Conservation (phyloP, 2,888 invertebrate species). For the Euplexia lucipara region DNA sequence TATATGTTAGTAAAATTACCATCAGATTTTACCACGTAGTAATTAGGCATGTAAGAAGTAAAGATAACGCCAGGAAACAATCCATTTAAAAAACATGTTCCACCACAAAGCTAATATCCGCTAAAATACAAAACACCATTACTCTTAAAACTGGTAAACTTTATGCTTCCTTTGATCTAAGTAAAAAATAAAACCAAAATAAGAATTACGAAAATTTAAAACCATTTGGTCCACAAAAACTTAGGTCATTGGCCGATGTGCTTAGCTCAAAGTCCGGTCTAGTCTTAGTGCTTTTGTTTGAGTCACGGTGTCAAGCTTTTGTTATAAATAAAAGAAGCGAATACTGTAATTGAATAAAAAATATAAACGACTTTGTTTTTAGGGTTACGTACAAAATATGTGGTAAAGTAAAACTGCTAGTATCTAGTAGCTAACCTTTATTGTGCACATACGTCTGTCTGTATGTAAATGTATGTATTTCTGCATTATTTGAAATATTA, state of each 20-base stretch:
- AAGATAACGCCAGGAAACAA: slow-evolving; percentile 33
- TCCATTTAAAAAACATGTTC: slow-evolving; percentile 15
- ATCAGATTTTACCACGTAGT: background rate
- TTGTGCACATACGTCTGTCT: too few relatives aligned
- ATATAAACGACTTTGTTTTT: slow-evolving; percentile 1
- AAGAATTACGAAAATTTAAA: slow-evolving; percentile 24
- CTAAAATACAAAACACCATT: slow-evolving; percentile 25
- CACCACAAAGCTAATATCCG: slow-evolving; percentile 12
- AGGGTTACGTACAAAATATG: too few relatives aligned
- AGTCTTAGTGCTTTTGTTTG: slow-evolving; percentile 18
- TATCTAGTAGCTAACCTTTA: too few relatives aligned
- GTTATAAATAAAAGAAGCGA: slow-evolving; percentile 7
- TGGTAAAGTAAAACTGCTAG: too few relatives aligned
- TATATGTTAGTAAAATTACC: too few relatives aligned
- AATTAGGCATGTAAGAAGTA: background rate
- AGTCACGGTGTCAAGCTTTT: slow-evolving; percentile 23
- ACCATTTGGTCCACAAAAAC: slow-evolving; percentile 42
- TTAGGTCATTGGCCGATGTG: slow-evolving; percentile 33
- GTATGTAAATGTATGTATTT: too few relatives aligned
- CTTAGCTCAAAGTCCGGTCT: slow-evolving; percentile 18
- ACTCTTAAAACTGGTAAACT: slow-evolving; percentile 8
- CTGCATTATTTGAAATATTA: too few relatives aligned
- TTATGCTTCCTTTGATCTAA: background rate
- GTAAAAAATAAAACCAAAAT: slow-evolving; percentile 10
- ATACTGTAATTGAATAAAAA: background rate